Base-by-base conservation (phyloP, 23 tunicate genomes). In the Botrylloides violaceus region DNA sequence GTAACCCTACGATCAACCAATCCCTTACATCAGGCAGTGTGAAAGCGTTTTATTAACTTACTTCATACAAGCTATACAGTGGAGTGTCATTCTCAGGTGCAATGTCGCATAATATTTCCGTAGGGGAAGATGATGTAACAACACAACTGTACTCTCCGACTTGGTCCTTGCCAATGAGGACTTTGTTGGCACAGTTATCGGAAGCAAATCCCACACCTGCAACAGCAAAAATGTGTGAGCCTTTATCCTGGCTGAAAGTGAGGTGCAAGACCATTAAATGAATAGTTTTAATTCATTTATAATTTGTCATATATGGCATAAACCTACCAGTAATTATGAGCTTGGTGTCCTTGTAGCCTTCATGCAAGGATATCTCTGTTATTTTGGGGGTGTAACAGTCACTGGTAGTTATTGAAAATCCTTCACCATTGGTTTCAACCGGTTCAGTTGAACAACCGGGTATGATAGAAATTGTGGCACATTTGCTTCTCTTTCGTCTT, bases 101-200 rank as follows among this genome's bases (percentile, higher is more conserved):
- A 20, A 43, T 39, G 26, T 23, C 25, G 57, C 74, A 68, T 68
- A 20, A 35, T 0, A 68, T 68, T 4, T 39, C 37, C 25, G 29
- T 43, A 4, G 74, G 1, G 2, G 74, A 32, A 9, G 74, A 68
- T 39, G 74, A 38, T 12, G 37, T 43, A 0, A 68, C 27, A 18
- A 20, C 58, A 26, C 74, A 68, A 5, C 37, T 56, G 57, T 68
- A 68, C 37, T 68, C 60, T n/a, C 47, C 58, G 22, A 43, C 29
- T 35, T 37, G 37, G 26, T 56, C 74, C 23, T n/a, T 22, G 25
- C 49, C 74, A 36, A 68, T 68, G 0, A 39, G 6, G 26, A 68
- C 74, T 25, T 68, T 68, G 74, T 68, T 68, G 32, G 74, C 74
- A 22, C 74, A 68, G 74, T 68, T 68, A 32, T 68, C 74, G 22